Percentiles rank a stretch among this genome's conserved stretches.
These are phyloP conservation scores for Pentalonia nigronervosa DNA, from an alignment of 1,140 invertebrate species.

Conservation along the genomic window DNA sequence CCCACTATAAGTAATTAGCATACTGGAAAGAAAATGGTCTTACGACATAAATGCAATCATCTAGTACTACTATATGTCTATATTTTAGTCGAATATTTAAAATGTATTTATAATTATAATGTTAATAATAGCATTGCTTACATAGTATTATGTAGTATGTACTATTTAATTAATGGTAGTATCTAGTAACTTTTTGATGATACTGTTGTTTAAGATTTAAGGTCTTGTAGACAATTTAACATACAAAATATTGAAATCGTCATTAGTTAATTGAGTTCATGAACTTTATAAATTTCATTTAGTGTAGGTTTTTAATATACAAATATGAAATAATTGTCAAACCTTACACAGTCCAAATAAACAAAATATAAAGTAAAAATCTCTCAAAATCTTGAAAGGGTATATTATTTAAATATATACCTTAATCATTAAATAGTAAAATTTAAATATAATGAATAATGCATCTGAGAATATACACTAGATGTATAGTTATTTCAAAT, in stretches of 20 bases:
- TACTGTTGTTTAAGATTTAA: not conserved
- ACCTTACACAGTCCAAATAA: not conserved
- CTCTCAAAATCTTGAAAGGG: not conserved
- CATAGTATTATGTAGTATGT: not conserved
- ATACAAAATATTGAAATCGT: not conserved
- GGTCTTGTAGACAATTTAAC: not conserved
- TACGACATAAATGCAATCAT: not conserved
- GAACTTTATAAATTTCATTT: not conserved
- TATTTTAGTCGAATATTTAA: not conserved
- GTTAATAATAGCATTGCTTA: not conserved
- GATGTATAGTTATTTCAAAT: not conserved
- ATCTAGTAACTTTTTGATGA: not conserved
- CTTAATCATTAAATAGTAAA: not conserved
- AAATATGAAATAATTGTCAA: not conserved
- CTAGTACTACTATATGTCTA: no score
- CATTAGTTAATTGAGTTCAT: not conserved
- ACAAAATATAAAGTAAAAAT: not conserved
- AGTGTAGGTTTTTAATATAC: not conserved
- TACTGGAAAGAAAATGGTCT: slow-evolving; percentile 30
- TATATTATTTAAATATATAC: not conserved
- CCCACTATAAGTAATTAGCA: not conserved
- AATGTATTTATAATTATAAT: not conserved
- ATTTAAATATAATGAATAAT: not conserved
- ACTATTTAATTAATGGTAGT: not conserved
- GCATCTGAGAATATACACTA: not conserved